Evolutionary conservation across 2,888 invertebrate species (phyloP).

Genomic region (Orchestes rusci): DNA sequence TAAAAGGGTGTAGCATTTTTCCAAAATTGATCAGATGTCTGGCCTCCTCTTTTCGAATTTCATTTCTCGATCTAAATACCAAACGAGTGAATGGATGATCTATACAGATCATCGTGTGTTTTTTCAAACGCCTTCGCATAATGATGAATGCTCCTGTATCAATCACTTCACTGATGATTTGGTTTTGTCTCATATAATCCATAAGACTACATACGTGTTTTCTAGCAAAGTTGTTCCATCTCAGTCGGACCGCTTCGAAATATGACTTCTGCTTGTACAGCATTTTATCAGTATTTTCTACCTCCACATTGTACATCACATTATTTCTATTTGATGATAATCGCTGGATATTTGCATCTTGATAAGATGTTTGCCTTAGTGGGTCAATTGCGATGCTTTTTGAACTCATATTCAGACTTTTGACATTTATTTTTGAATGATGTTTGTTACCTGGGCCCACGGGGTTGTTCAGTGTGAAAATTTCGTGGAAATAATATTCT

Average conservation of each 20-base stretch:
- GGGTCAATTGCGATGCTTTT: too few relatives aligned
- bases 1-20: slow-evolving; percentile 18
- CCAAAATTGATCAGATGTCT: slow-evolving; percentile 10
- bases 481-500: too few relatives aligned
- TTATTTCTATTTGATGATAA: too few relatives aligned
- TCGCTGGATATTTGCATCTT: too few relatives aligned
- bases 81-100: slow-evolving; percentile 13
- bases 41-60: slow-evolving; percentile 13
- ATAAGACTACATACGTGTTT: slow-evolving; percentile 8
- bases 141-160: slow-evolving; percentile 13
- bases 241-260: slow-evolving; percentile 5
- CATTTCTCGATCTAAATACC: slow-evolving; percentile 12
- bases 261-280: too few relatives aligned
- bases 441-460: too few relatives aligned
- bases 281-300: too few relatives aligned
- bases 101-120: slow-evolving; percentile 9
- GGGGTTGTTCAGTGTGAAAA: too few relatives aligned
- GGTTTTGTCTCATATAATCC: not conserved
- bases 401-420: too few relatives aligned
- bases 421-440: too few relatives aligned
- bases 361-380: too few relatives aligned
- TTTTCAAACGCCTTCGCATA: slow-evolving; percentile 6
- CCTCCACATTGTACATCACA: too few relatives aligned
- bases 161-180: slow-evolving; percentile 11
- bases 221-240: slow-evolving; percentile 5